Percentiles rank a stretch among this genome's conserved stretches.
phyloP scores from a whole-genome alignment of 1,140 invertebrate genomes.

The Holotrichia oblita region DNA sequence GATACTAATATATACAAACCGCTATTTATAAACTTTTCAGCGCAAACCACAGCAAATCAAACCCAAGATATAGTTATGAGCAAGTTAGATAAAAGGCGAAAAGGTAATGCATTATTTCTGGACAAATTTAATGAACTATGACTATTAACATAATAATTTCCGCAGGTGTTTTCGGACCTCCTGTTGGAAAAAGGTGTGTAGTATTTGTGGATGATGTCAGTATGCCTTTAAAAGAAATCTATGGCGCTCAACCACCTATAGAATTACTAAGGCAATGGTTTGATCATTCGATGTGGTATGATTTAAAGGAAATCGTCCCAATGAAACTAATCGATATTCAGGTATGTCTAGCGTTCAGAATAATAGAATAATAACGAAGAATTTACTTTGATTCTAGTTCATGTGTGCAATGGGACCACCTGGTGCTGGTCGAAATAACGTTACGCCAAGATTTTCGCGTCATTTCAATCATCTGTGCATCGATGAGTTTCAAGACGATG shows the following conservation, averaged over 20 bases:
- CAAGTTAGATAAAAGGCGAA: conserved; percentile 91
- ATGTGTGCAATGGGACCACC: conserved; percentile 91
- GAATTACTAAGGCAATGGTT: conserved; percentile 90
- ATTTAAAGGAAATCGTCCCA: conserved; percentile 84
- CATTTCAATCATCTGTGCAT: conserved; percentile 92
- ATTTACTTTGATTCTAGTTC: conserved; percentile 62
- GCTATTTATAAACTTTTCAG: conserved; percentile 91
- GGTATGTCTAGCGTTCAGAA: conserved; percentile 60
- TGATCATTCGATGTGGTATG: conserved; percentile 93
- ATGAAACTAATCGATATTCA: conserved; percentile 91
- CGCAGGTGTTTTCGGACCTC: conserved; percentile 82
- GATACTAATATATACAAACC: conserved; percentile 85
- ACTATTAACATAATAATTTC: neutral
- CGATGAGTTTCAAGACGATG: conserved; percentile 89
- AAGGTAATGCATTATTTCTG: conserved; percentile 66
- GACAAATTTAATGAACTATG: too few relatives aligned
- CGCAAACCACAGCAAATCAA: conserved; percentile 92
- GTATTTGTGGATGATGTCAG: conserved; percentile 96
- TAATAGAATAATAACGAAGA: too few relatives aligned
- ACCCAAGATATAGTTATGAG: conserved; percentile 96
- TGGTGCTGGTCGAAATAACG: conserved; percentile 81
- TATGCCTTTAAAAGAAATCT: conserved; percentile 87
- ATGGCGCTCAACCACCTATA: conserved; percentile 92
- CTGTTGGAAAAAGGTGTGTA: conserved; percentile 87
- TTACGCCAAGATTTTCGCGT: conserved; percentile 88